Conservation (phyloP, 2,113 vertebrate genomes). For the Bambusicola thoracicus region DNA sequence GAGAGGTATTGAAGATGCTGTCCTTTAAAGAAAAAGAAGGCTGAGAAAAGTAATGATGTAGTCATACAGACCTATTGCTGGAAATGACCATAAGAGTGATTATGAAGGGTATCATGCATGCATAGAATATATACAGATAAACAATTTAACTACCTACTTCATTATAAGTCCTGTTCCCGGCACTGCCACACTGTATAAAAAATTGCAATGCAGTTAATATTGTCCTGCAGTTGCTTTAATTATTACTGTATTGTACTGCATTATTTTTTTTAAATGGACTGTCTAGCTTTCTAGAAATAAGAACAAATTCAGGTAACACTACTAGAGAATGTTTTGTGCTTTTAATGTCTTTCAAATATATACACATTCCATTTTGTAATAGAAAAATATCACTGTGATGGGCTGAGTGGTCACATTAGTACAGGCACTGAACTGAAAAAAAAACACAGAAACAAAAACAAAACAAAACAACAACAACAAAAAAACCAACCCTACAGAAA, state of each 20-base stretch:
- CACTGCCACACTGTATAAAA: not conserved
- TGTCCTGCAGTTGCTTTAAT: not conserved
- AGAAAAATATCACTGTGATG: not conserved
- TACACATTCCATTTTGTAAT: not conserved
- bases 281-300: not conserved
- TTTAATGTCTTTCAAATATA: not conserved
- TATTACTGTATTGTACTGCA: not conserved
- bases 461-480: not conserved
- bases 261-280: not conserved
- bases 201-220: not conserved
- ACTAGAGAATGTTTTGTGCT: not conserved
- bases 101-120: not conserved
- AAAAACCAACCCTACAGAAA: not conserved
- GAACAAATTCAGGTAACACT: not conserved
- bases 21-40: not conserved
- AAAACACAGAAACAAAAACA: too few species aligned
- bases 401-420: not conserved
- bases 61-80: not conserved
- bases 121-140: not conserved
- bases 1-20: not conserved
- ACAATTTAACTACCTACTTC: not conserved
- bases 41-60: not conserved
- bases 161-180: not conserved
- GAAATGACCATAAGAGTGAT: not conserved
- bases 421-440: not conserved